These are phyloP conservation scores for Sardinella longiceps DNA, from an alignment of 2,797 vertebrate species.

Conservation along the genomic window DNA sequence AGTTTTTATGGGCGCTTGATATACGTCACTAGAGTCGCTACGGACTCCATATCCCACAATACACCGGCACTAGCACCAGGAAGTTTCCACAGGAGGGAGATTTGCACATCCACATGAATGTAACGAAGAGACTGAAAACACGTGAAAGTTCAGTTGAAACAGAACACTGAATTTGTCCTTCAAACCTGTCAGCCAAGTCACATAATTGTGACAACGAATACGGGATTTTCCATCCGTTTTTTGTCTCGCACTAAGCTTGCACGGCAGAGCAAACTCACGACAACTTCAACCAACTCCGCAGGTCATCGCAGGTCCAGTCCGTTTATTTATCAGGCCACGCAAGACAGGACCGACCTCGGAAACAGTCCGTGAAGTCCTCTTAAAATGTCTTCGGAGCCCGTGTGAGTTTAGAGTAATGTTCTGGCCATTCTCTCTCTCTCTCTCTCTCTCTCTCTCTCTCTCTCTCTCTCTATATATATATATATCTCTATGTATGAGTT, in stretches of 20 bases:
- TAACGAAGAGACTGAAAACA: not conserved
- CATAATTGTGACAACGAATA: not conserved
- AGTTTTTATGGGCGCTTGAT: not conserved
- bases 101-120: not conserved
- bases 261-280: not conserved
- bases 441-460: too few relatives aligned
- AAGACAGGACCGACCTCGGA: not conserved
- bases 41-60: not conserved
- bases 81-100: conserved; percentile 9
- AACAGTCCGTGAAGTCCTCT: not conserved
- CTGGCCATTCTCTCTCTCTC: too few relatives aligned
- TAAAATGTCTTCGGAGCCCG: not conserved
- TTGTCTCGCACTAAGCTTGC: not conserved
- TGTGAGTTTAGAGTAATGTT: not conserved
- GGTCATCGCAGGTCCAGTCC: not conserved
- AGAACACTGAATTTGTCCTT: too few relatives aligned
- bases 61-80: not conserved
- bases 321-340: too few relatives aligned
- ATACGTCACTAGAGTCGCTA: not conserved
- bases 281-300: not conserved
- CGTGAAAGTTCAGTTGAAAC: not conserved
- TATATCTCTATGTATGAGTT: too few relatives aligned
- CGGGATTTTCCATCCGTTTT: too few relatives aligned
- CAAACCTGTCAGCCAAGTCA: not conserved
- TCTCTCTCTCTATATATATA: too few relatives aligned